Evolutionary conservation across 2,888 invertebrate genomes (phyloP).

Genomic region (Watsonalla binaria): DNA sequence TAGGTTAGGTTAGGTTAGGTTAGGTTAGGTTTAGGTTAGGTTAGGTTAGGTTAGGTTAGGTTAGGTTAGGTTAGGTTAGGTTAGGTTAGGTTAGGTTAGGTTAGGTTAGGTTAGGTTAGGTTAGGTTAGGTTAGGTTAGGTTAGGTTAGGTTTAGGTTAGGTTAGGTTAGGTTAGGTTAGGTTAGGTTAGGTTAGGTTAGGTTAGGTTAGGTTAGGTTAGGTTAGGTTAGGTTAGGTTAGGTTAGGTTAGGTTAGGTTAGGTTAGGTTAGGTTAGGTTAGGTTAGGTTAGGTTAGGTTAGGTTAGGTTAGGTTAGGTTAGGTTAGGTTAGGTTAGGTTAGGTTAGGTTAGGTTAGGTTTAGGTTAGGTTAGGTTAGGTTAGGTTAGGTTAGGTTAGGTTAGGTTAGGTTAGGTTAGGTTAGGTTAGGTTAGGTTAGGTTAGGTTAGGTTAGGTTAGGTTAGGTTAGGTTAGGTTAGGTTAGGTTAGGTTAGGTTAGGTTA

Average conservation of each 20-base stretch:
- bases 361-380: not conserved
- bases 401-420: not conserved
- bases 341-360: not conserved
- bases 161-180: not conserved
- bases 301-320: not conserved
- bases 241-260: not conserved
- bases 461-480: not conserved
- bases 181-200: not conserved
- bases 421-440: not conserved
- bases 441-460: not conserved
- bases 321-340: not conserved
- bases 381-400: not conserved
- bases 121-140: not conserved
- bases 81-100: not conserved
- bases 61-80: not conserved
- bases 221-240: not conserved
- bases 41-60: not conserved
- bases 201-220: not conserved
- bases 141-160: not conserved
- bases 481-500: not conserved
- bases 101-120: not conserved
- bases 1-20: constrained; percentile 10
- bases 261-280: not conserved
- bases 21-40: constrained; percentile 6
- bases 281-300: not conserved